Base-by-base conservation (phyloP, 2,113 vertebrate species). In the Capricornis sumatraensis region DNA sequence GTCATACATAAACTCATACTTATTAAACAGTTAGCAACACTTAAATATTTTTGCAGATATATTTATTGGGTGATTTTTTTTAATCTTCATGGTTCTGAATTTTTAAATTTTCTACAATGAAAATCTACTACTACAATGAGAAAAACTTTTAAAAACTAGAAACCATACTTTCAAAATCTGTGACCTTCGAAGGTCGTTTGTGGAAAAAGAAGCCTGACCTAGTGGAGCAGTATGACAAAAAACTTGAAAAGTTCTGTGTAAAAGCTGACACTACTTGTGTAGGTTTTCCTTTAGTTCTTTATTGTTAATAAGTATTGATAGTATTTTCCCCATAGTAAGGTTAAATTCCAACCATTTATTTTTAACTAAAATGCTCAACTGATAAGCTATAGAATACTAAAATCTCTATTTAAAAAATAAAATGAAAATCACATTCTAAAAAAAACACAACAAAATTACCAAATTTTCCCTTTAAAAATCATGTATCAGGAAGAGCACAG, bases 381-480 rank as follows among this genome's bases (percentile, higher is more conserved):
- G 79, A 94, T 93, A 91, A 93, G 47, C 47, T 62, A 94, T 3
- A 78, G 13, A 82, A 94, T 40, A 94, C 52, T 67, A 96, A 93
- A 91, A 96, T 33, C 30, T 71, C 33, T 19, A 53, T 87, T 60
- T 79, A 14, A 90, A 97, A 94, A 96, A 50, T 23, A 89, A 92
- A 47, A 93, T 82, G 36, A 76, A 97, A 97, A 93, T 67, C 86
- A 95, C 45, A 30, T 43, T 91, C 58, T 87, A 88, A 36, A 43
- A 17, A 92, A 96, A 84, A 93, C n/a, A 92, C 14, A 91, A 67
- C 79, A 88, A 95, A 96, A 93, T 89, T 74, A 74, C 12, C 33
- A 89, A 96, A 85, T 47, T 93, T 83, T 52, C 71, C 45, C 47
- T 58, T 94, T 53, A 93, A 90, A 91, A 76, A 45, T 64, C 60